Conservation (phyloP, 1,140 invertebrate species). For the Mizuhopecten yessoensis region DNA sequence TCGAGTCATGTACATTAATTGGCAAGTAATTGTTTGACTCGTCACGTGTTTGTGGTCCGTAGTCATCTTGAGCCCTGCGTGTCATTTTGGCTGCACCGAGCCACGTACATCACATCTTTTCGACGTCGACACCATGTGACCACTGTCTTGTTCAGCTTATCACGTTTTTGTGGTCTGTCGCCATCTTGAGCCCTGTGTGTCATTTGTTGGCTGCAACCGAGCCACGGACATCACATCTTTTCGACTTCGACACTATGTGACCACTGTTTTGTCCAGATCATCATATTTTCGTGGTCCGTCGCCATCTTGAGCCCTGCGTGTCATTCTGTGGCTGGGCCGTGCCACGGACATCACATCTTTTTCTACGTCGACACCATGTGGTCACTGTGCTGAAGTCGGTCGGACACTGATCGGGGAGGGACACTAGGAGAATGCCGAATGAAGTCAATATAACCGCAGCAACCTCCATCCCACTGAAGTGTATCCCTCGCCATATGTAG, state of each 20-base stretch:
- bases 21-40: too few species aligned
- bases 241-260: not conserved
- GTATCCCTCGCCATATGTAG: not conserved
- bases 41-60: not conserved
- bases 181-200: not conserved
- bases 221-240: not conserved
- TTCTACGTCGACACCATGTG: conserved; percentile 2
- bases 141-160: too few species aligned
- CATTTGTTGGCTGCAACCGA: not conserved
- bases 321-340: not conserved
- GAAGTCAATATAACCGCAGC: not conserved
- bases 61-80: not conserved
- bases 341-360: not conserved
- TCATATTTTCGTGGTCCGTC: not conserved
- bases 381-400: not conserved
- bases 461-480: not conserved
- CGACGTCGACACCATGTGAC: not conserved
- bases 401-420: not conserved
- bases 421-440: not conserved
- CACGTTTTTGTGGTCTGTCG: not conserved
- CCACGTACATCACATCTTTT: not conserved
- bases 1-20: too few species aligned
- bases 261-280: too few species aligned
- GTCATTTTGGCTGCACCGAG: not conserved
- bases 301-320: not conserved